phyloP scores from a whole-genome alignment of 2,797 vertebrate genomes.

The Euphonia xanthogaster region DNA sequence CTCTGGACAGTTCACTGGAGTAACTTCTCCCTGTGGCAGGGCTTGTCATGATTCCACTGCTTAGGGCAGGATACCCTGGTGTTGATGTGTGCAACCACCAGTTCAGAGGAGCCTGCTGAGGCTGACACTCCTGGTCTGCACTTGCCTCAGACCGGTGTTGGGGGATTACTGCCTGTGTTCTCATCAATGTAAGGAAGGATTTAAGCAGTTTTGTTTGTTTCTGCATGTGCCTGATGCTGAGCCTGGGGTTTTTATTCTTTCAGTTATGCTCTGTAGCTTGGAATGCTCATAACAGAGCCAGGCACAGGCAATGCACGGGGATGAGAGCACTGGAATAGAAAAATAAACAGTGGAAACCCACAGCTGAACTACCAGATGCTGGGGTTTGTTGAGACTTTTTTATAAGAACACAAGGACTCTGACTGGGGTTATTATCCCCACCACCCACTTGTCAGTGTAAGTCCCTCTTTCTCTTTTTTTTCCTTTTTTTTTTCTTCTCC shows the following conservation, averaged over 20 bases:
- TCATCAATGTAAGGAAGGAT: neutral
- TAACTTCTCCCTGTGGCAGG: neutral
- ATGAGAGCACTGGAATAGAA: slow-evolving; percentile 46
- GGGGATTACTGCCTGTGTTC: neutral
- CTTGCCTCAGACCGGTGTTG: neutral
- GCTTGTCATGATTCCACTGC: neutral
- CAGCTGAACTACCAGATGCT: slow-evolving; percentile 64
- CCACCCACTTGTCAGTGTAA: neutral
- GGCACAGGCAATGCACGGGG: slow-evolving; percentile 35
- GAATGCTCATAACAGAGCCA: slow-evolving; percentile 45
- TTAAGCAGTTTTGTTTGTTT: slow-evolving; percentile 1
- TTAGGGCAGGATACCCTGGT: neutral
- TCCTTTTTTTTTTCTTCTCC: rapidly evolving
- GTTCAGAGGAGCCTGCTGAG: neutral
- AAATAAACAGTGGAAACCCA: slow-evolving; percentile 65
- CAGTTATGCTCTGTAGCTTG: slow-evolving; percentile 29
- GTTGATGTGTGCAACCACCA: neutral
- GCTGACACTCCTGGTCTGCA: neutral
- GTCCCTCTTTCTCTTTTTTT: neutral
- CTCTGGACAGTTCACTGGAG: neutral
- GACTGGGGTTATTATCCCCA: slow-evolving; percentile 33
- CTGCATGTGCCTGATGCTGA: slow-evolving; percentile 7
- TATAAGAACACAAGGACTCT: neutral
- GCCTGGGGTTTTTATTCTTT: slow-evolving; percentile 47
- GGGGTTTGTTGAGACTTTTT: slow-evolving; percentile 18